These are phyloP conservation scores for Intellagama lesueurii DNA, from an alignment of 2,797 vertebrate species.

Conservation along the genomic window DNA sequence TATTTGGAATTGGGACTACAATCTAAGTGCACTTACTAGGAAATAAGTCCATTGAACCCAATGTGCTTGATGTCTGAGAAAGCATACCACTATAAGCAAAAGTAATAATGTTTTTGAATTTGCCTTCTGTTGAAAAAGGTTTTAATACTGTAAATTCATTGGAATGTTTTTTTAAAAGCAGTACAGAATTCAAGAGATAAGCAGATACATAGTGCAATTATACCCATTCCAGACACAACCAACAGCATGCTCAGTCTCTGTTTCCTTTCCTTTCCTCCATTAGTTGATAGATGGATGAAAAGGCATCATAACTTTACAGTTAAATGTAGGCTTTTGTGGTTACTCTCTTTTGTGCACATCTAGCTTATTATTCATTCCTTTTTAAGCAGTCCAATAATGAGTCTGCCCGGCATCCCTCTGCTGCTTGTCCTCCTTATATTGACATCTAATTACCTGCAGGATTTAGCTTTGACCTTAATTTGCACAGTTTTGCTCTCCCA, in stretches of 20 bases:
- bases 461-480: conserved; percentile 50
- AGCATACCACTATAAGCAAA: not conserved
- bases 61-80: not conserved
- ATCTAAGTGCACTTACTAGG: not conserved
- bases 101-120: not conserved
- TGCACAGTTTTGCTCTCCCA: conserved; percentile 43
- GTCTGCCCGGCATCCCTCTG: conserved; percentile 20
- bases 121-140: not conserved
- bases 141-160: not conserved
- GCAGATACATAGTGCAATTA: not conserved
- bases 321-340: conserved; percentile 9
- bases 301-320: not conserved
- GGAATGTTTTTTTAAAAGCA: not conserved
- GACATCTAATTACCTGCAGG: conserved; percentile 45
- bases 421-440: conserved; percentile 29
- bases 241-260: not conserved
- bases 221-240: not conserved
- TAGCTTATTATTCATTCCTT: conserved; percentile 34
- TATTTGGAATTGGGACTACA: not conserved
- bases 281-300: not conserved
- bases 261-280: not conserved
- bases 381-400: conserved; percentile 34
- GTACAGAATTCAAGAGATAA: not conserved
- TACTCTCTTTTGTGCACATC: conserved; percentile 5
- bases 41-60: not conserved